Base-by-base conservation (phyloP, 2,797 vertebrate genomes). In the Buphagus erythrorhynchus region DNA sequence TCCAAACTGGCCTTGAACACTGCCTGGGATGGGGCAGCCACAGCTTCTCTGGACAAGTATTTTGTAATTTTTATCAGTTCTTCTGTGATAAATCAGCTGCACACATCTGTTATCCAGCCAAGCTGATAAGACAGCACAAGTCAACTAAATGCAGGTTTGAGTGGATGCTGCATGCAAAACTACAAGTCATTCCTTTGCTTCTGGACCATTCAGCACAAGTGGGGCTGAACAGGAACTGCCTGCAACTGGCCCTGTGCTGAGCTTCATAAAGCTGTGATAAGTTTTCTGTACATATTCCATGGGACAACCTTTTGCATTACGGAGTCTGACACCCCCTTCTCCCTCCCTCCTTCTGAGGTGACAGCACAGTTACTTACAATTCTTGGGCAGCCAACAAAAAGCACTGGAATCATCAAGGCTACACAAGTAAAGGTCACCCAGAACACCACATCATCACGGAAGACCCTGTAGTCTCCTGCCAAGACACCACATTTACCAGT, bases 381-480 rank as follows among this genome's bases (percentile, higher is more conserved):
- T 99, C 99, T 98, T 16, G 99, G 99, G 97, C 98, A 99, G 49
- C 98, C 98, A 92, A 99, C 86, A 45, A 99, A 99, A 88, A 99
- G 66, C 9, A 99, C 92, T 2, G 99, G 99, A 28, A 99, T 94
- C 6, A 98, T 26, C 86, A 99, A 11, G 83, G 98, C 95, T 59
- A 99, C 96, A 92, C 98, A 98, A 88, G 95, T 97, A 96, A 99
- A 99, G 3, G 98, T 98, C 95, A 99, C 97, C 99, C 99, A 99
- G 97, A 99, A 99, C 22, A 99, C 98, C 11, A 83, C 95, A 24
- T 99, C 98, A 0, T 99, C 98, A 14, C 69, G 98, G 86, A 99
- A 99, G 49, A 99, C 88, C 1, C 96, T 95, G 6, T 99, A 91
- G 92, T 99, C 98, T 82, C 99, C 99, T 98, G 91, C 61, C 75